Conservation (phyloP, 2,888 invertebrate genomes). For the Leucoptera coffeella region DNA sequence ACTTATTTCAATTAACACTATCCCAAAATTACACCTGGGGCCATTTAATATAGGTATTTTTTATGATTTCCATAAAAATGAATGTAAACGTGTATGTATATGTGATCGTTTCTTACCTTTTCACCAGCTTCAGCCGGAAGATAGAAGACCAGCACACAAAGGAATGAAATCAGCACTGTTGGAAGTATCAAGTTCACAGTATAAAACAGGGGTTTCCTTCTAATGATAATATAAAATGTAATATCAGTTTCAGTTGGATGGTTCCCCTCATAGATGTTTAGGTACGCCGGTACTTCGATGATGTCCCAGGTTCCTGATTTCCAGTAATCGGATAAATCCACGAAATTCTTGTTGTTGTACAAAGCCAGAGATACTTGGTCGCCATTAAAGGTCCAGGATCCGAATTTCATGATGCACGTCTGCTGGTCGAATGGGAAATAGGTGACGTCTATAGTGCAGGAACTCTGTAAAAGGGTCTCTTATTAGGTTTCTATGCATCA, state of each 20-base stretch:
- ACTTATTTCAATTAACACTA: no score
- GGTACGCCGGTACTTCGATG: conserved; percentile 89
- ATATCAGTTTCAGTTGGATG: conserved; percentile 93
- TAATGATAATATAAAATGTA: conserved; percentile 92
- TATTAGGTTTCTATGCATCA: conserved; percentile 2
- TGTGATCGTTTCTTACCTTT: conserved; percentile 55
- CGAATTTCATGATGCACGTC: conserved; percentile 99
- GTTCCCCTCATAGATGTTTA: conserved; percentile 83
- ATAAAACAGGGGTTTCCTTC: conserved; percentile 97
- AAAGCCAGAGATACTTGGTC: conserved; percentile 93
- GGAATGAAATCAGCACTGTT: conserved; percentile 96
- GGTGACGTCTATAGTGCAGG: conserved; percentile 98
- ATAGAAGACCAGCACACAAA: conserved; percentile 97
- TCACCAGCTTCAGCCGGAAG: conserved; percentile 98
- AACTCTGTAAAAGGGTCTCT: conserved; percentile 61
- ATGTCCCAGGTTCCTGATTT: conserved; percentile 99
- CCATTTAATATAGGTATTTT: no score
- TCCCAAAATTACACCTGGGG: no score
- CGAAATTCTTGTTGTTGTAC: conserved; percentile 92
- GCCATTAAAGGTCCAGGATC: conserved; percentile 97
- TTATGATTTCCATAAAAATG: no score
- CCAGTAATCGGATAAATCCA: conserved; percentile 95
- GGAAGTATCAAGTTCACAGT: conserved; percentile 99
- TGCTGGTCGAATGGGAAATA: conserved; percentile 99
- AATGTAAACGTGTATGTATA: no score